Evolutionary conservation across 64 coral and sea anemone species (phyloP).

Genomic region (Montipora sp.): DNA sequence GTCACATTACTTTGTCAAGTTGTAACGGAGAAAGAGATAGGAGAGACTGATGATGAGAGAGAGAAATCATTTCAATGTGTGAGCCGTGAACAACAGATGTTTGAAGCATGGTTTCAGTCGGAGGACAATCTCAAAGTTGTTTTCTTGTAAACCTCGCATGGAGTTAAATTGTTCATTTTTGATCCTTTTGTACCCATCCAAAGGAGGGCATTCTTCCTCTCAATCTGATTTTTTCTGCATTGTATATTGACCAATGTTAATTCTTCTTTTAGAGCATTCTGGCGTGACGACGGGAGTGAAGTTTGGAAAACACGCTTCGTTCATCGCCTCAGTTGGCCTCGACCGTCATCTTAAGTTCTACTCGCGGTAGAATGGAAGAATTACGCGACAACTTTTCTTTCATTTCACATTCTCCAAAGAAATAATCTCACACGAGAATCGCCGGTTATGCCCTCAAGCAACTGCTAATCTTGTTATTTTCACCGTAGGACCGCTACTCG

Average conservation of each 20-base stretch:
- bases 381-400: no score
- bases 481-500: background rate
- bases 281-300: constrained; percentile 91
- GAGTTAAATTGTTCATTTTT: no score
- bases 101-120: no score
- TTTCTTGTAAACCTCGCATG: no score
- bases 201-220: no score
- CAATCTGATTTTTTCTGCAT: background rate
- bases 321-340: constrained; percentile 86
- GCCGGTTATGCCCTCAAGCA: background rate
- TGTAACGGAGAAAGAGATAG: no score
- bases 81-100: no score
- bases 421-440: background rate
- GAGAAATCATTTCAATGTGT: no score
- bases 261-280: constrained; percentile 79
- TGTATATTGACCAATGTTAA: background rate
- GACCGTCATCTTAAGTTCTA: constrained; percentile 99
- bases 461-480: background rate
- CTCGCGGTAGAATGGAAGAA: constrained; percentile 34
- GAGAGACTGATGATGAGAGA: no score
- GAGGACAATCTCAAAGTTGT: no score
- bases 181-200: no score
- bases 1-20: no score
- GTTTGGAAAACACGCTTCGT: constrained; percentile 90
- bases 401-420: background rate